Conservation (phyloP, 2,797 vertebrate species). For the Loris lydekkerianus region DNA sequence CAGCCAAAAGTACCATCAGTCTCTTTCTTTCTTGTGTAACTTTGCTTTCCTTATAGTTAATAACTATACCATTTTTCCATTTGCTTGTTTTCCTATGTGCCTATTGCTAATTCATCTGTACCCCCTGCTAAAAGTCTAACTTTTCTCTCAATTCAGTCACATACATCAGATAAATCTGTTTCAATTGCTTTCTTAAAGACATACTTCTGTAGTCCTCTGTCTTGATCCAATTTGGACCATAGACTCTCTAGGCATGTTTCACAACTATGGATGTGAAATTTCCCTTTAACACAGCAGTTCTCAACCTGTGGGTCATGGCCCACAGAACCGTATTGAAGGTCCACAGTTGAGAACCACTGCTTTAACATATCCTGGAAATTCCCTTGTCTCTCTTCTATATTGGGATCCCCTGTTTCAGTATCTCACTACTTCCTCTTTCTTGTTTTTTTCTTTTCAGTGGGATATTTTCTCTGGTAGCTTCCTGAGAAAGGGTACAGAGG, state of each 20-base stretch:
- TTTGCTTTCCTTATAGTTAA: neutral
- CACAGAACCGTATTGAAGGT: no score
- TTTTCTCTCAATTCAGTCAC: slow-evolving; percentile 49
- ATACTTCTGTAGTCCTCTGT: neutral
- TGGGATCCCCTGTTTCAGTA: neutral
- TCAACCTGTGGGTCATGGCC: no score
- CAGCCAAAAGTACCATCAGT: neutral
- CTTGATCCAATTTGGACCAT: neutral
- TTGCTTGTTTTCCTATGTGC: slow-evolving; percentile 38
- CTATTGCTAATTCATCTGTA: neutral
- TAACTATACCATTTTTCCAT: slow-evolving; percentile 1
- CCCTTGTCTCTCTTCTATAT: neutral
- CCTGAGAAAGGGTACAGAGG: neutral
- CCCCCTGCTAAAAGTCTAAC: slow-evolving; percentile 7
- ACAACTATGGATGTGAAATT: neutral
- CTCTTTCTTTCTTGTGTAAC: neutral
- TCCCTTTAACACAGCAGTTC: neutral
- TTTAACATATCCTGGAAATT: slow-evolving; percentile 59
- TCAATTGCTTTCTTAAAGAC: slow-evolving; percentile 17
- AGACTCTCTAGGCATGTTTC: neutral
- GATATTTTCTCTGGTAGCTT: slow-evolving; percentile 47
- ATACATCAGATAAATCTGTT: slow-evolving; percentile 8
- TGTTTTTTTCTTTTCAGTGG: slow-evolving; percentile 42
- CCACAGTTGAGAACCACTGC: neutral
- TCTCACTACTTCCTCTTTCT: slow-evolving; percentile 25